These are phyloP conservation scores for Ommatoiulus sabulosus DNA, from an alignment of 2,888 invertebrate genomes.

Conservation along the genomic window DNA sequence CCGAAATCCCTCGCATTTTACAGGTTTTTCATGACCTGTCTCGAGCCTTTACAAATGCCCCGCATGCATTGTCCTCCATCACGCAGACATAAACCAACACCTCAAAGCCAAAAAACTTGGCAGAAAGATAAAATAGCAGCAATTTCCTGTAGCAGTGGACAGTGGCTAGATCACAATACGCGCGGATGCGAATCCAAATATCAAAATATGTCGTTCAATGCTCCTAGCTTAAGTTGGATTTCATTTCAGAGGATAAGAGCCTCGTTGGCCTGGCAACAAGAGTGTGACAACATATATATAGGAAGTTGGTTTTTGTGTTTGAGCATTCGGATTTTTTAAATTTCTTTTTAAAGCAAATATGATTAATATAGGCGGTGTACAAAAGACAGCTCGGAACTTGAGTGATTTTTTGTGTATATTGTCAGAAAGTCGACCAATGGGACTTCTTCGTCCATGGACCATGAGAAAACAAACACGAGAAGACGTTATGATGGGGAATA, in stretches of 20 bases:
- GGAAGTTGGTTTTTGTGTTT: not conserved
- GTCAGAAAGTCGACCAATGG: not conserved
- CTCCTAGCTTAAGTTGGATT: constrained; percentile 30
- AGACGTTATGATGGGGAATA: too few species aligned
- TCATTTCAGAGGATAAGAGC: not conserved
- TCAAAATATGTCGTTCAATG: constrained; percentile 32
- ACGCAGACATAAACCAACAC: not conserved
- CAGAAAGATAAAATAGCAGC: not conserved
- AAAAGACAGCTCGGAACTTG: not conserved
- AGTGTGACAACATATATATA: not conserved
- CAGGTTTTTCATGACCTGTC: not conserved
- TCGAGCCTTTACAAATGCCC: not conserved
- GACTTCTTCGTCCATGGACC: not conserved
- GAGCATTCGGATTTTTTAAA: not conserved
- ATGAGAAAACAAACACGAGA: not conserved
- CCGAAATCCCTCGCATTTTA: not conserved
- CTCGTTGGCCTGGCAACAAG: not conserved
- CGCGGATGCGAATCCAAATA: not conserved
- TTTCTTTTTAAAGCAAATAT: constrained; percentile 13
- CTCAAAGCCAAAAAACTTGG: not conserved
- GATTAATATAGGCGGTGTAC: not conserved
- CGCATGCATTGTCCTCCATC: not conserved
- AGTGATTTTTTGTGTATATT: not conserved
- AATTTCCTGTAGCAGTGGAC: constrained; percentile 18
- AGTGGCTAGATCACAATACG: not conserved